Evolutionary conservation across 2,888 invertebrate genomes (phyloP), one percentile per base, ranked within the genome.

Genomic region (Epistrophe eligans): DNA sequence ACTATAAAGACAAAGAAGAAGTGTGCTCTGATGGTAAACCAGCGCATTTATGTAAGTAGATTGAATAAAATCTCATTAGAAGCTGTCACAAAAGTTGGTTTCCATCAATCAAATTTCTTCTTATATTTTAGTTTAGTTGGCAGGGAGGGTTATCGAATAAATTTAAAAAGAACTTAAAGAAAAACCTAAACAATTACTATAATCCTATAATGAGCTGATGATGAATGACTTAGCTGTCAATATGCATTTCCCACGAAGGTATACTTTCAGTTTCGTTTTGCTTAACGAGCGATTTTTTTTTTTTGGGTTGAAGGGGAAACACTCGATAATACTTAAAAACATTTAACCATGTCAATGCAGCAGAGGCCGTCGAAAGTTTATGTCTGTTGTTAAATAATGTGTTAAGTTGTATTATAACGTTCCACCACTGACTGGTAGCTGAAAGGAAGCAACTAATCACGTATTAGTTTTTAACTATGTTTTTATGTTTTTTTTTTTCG

Each of bases 61-160:
- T 55, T 55, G 28, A 74, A 67, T 48, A 19, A 58, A 70, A 55
- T 13, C 35, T 84, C 74, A 84, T 79, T 84, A 60, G 55, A 67
- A 28, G 71, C 64, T 55, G 64, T 60, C 57, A n/a, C 32, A 24
- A 19, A 48, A 11, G 35, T 28, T 13, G 48, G 9, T 8, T 24
- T 73, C 32, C 84, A 85, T 85, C 81, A 85, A 85, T 81, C 84
- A 85, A 67, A 17, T 73, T 5, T 38, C 19, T 24, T 19, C 50
- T 67, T 55, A 4, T 57, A 28, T 40, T 10, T 11, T 0, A 11
- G 50, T 62, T 55, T 52, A 72, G 9, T 13, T 15, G 17, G 17
- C 15, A 28, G 45, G 32, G 62, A 32, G 35, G 66, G n/a, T 67
- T 24, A 11, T 28, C 11, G 11, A 77, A 45, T 55, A 64, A 64